Conservation (phyloP, 2,797 vertebrate genomes). For the Xenopus petersii region DNA sequence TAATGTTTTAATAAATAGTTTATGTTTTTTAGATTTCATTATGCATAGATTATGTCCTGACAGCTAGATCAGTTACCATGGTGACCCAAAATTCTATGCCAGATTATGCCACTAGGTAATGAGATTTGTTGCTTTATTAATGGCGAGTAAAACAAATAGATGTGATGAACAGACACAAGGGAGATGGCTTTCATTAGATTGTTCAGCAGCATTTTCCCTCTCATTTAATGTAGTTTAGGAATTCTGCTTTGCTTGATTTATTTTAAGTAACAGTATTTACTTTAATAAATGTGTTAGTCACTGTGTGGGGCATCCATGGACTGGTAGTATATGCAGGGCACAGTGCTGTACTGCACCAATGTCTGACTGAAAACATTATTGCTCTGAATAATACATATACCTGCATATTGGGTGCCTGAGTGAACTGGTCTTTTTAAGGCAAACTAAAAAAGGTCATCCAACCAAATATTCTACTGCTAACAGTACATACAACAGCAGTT, state of each 20-base stretch:
- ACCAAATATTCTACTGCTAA: too few species aligned
- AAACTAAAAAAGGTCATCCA: too few species aligned
- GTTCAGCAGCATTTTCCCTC: neutral
- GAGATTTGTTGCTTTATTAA: slow-evolving; percentile 33
- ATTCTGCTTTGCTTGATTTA: neutral
- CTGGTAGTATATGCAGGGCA: neutral
- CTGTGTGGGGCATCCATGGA: too few species aligned
- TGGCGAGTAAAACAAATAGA: slow-evolving; percentile 24
- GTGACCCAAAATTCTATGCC: slow-evolving; percentile 24
- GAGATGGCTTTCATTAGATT: neutral
- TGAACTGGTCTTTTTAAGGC: too few species aligned
- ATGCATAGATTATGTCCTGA: slow-evolving; percentile 32
- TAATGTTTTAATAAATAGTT: slow-evolving; percentile 38
- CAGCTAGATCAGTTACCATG: slow-evolving; percentile 42
- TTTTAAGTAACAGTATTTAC: neutral
- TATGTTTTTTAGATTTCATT: slow-evolving; percentile 20
- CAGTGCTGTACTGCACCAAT: neutral
- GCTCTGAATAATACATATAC: neutral
- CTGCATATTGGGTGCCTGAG: too few species aligned
- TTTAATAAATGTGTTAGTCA: too few species aligned
- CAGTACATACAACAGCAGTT: too few species aligned
- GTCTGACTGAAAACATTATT: neutral
- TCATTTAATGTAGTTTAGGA: neutral
- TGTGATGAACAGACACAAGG: neutral
- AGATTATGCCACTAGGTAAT: slow-evolving; percentile 31